Evolutionary conservation across 2,888 invertebrate species (phyloP), one percentile per base, ranked within the genome.

Genomic region (Sesia bembeciformis): DNA sequence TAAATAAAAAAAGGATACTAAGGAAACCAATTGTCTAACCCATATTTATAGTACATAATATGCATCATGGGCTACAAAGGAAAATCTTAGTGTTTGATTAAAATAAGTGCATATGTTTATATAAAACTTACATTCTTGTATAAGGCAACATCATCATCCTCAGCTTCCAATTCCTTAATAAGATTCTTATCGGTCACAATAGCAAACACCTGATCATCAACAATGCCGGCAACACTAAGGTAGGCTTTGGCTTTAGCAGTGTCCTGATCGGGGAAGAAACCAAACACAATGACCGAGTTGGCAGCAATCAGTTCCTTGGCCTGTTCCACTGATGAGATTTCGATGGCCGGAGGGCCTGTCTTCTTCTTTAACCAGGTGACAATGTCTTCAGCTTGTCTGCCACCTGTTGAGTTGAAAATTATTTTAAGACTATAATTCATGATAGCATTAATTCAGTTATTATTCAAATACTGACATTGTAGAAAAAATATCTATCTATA

Each of bases 311-410:
- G 93, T 61, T 93, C 92, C 79, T 97, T 96, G 56, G 95, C 94
- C 62, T 95, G 96, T 55, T 96, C 97, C 3, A 94, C 94, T 4
- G 94, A 91, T 42, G 91, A 81, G 49, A 99, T 84, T 60, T 93
- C 93, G 66, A 93, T 92, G n/a, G 98, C 98, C 58, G 97, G 94
- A 53, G 99, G 98, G 54, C 99, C 99, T 73, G 97, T 97, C 92
- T 99, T 99, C 92, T 99, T 99, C 81, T 93, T 92, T 59, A 99
- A 84, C 99, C 99, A 99, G 65, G 91, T 91, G 58, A 99, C 93
- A 74, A 99, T 98, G 60, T 98, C 97, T 63, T 95, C 95, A 66
- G 96, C 94, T 80, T 95, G 94, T 69, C 99, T 94, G 56, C 98
- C 98, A 87, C 98, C 96, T 94, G 64, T 51, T 62, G 39, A 52